Conservation (phyloP, 2,888 invertebrate genomes). For the Mechanitis messenoides region DNA sequence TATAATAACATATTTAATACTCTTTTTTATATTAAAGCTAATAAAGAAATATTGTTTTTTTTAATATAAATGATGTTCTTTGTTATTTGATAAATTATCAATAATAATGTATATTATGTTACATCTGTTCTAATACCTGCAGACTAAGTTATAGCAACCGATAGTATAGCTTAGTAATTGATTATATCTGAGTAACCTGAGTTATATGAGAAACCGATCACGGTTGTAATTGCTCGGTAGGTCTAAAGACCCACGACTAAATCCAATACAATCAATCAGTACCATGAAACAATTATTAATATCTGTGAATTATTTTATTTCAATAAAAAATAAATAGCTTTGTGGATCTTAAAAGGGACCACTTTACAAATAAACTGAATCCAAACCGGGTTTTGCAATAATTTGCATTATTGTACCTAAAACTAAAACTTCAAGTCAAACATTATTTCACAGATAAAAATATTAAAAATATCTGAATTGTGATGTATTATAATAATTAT, state of each 20-base stretch:
- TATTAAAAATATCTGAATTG: background rate
- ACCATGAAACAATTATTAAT: slow-evolving; percentile 17
- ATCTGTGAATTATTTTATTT: slow-evolving; percentile 1
- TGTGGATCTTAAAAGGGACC: background rate
- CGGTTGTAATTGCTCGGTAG: background rate
- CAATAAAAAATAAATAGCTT: slow-evolving; percentile 1
- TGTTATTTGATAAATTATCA: no score
- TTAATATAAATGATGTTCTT: no score
- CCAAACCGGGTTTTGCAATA: no score
- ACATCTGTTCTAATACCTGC: background rate
- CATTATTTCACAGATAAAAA: background rate
- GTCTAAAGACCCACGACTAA: slow-evolving; percentile 11
- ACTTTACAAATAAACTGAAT: no score
- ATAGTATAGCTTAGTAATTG: background rate
- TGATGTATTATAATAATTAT: no score
- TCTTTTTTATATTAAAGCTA: no score
- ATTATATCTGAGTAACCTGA: background rate
- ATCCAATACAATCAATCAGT: slow-evolving; percentile 17
- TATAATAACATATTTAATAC: no score
- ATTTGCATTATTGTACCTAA: no score
- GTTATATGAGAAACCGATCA: background rate
- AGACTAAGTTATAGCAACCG: background rate
- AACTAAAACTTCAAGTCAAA: no score
- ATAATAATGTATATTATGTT: background rate
- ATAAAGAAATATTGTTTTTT: background rate